A percentile compares a stretch with the other conserved stretches of the same genome.
Conservation (phyloP, 64 coral and sea anemone genomes). For the Actinia tenebrosa region DNA sequence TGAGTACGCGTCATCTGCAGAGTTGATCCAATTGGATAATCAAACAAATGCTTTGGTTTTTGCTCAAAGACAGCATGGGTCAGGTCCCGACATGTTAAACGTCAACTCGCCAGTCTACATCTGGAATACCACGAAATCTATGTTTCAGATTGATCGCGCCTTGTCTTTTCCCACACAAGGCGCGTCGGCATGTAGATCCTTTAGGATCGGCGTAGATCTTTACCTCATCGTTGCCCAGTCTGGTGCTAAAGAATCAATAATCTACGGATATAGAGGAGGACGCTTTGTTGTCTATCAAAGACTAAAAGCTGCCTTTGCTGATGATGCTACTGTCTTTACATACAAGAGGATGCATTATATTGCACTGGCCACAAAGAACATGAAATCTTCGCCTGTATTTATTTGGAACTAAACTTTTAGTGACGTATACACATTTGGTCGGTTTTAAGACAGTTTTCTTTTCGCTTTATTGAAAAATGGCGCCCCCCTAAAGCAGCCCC, state of each 20-base stretch:
- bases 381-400: neutral
- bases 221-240: conserved; percentile 4
- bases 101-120: neutral
- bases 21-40: neutral
- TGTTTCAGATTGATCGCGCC: neutral
- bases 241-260: neutral
- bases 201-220: neutral
- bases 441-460: no score
- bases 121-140: neutral
- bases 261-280: neutral
- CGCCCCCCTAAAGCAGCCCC: no score
- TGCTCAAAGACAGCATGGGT: neutral
- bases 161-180: neutral
- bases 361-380: conserved; percentile 1
- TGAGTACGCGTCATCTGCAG: conserved; percentile 8
- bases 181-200: neutral
- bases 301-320: neutral
- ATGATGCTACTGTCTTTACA: conserved; percentile 17
- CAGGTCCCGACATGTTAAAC: neutral
- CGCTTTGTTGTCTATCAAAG: neutral
- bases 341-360: conserved; percentile 7
- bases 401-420: neutral
- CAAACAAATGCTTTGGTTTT: neutral
- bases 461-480: no score
- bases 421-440: no score